Evolutionary conservation across 2,888 invertebrate genomes (phyloP), one percentile per base, ranked within the genome.

Genomic region (Lasioglossum leucozonium): DNA sequence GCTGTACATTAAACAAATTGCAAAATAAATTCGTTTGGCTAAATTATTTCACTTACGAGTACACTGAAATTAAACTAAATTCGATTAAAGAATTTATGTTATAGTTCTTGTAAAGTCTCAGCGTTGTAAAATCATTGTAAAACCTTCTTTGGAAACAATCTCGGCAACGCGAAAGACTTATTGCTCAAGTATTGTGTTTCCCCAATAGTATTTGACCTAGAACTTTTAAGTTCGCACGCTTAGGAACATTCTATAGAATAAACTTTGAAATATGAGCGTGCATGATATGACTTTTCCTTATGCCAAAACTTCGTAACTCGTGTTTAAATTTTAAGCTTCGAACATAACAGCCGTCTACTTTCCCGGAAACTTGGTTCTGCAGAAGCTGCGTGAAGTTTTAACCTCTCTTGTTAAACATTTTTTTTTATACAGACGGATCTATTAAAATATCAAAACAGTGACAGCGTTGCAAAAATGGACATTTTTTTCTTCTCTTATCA

Each of bases 311-410:
- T 72, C 22, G 37, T 37, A 67, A 37, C 65, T 34, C 37, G 65
- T 67, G 65, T 37, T 37, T 67, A 67, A 34, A 51, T 76, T 76
- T 76, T n/a, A n/a, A 67, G 40, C 65, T 37, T 30, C 62, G 62
- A 67, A 67, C 65, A 67, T 62, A 62, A 30, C 62, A 62, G 62
- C 62, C 62, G 62, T 67, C 65, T 67, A 67, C 65, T 37, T 37
- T 22, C 37, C 0, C 4, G 37, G 37, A 37, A 67, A 67, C 37
- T 65, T 65, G 18, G 18, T 34, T 37, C 22, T 37, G 34, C 34
- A 67, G 22, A 34, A 67, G 37, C 65, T 22, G 65, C 37, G 65
- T 37, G 30, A 62, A 62, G 62, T 62, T 62, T 62, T 62, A 62
- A 30, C 62, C 30, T 62, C 62, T n/a, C 62, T 16, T 30, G 62